A percentile compares a stretch with the other conserved stretches of the same genome.
These are phyloP conservation scores for Gymnarchus niloticus DNA, from an alignment of 2,113 vertebrate genomes.

Conservation along the genomic window DNA sequence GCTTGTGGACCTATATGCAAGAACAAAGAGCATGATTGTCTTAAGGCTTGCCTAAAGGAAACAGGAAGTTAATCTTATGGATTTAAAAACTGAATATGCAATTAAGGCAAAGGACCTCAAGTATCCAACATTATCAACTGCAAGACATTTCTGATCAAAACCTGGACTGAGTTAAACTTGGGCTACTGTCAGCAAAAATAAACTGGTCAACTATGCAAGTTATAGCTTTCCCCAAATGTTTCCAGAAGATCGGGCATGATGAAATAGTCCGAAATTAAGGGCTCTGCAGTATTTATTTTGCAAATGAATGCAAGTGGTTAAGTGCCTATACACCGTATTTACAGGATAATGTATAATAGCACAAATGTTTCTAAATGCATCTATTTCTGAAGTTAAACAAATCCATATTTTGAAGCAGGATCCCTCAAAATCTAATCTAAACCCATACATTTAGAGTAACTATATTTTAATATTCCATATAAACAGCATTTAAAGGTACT, in stretches of 20 bases:
- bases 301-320: constrained; percentile 20
- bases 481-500: neutral
- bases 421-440: constrained; percentile 3
- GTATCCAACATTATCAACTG: neutral
- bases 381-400: neutral
- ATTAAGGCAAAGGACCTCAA: neutral
- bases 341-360: constrained; percentile 5
- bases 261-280: neutral
- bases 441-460: neutral
- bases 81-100: neutral
- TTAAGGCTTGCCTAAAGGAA: neutral
- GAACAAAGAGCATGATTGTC: neutral
- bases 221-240: neutral
- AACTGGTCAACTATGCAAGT: neutral
- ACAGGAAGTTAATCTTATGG: neutral
- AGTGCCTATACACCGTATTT: neutral
- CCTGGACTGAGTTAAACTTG: neutral
- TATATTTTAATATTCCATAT: neutral
- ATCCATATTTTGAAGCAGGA: neutral
- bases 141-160: neutral
- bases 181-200: neutral
- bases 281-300: constrained; percentile 15
- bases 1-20: neutral
- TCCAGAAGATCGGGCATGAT: neutral
- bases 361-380: neutral